phyloP scores from a whole-genome alignment of 2,113 vertebrate species.

The Nyctibius bracteatus region DNA sequence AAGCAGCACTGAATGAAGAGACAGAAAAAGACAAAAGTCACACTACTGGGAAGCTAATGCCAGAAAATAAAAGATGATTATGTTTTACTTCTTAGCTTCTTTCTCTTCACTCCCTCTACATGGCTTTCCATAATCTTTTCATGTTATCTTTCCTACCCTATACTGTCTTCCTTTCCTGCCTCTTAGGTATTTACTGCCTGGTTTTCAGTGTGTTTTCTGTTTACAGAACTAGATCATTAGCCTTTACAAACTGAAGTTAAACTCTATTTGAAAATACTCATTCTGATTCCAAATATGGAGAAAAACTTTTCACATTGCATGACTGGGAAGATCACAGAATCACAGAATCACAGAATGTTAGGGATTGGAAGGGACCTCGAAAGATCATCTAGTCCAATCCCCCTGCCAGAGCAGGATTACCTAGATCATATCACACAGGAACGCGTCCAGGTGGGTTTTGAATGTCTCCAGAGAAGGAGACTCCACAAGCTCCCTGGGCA shows the following conservation, averaged over 20 bases:
- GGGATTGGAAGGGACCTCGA: too few species aligned
- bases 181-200: neutral
- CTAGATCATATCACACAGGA: too few species aligned
- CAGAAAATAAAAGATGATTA: neutral
- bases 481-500: too few species aligned
- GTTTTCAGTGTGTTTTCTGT: neutral
- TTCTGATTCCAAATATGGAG: neutral
- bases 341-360: too few species aligned
- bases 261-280: neutral
- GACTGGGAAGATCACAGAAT: neutral
- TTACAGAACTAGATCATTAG: neutral
- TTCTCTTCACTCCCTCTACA: neutral
- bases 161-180: neutral
- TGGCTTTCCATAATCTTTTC: neutral
- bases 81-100: neutral
- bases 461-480: too few species aligned
- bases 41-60: neutral
- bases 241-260: neutral
- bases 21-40: neutral
- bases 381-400: too few species aligned
- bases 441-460: too few species aligned
- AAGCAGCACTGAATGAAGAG: neutral
- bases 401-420: too few species aligned
- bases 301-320: neutral
- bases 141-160: neutral